Evolutionary conservation across 2,888 invertebrate species (phyloP), one percentile per base, ranked within the genome.

Genomic region (Plagodis dolabraria): DNA sequence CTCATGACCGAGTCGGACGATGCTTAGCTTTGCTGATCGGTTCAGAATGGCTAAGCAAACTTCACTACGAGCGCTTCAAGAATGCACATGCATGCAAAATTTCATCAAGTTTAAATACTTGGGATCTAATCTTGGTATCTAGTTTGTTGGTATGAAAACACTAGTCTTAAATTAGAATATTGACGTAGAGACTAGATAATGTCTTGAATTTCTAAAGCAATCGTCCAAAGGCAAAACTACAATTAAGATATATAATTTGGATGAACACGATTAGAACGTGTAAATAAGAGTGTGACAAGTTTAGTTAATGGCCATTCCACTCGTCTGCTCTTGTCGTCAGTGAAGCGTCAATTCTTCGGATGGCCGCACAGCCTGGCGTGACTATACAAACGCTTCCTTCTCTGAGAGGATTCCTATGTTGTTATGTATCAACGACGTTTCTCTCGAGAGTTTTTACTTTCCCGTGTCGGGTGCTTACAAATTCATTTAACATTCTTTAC

Each of bases 321-420:
- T 53, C 59, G 57, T 62, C 45, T 55, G 64, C 56, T 64, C 53
- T 60, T 59, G 60, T 63, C 63, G 46, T 47, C 58, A 65, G 61
- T 68, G 65, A 65, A 65, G 67, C 65, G 68, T 70, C 62, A 64
- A 68, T 69, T 70, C 61, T 57, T 65, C 67, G 71, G 70, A 65
- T 70, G 63, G 65, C 55, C 60, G 69, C 60, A 36, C 64, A 53
- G 55, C 67, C 61, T 76, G 67, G 73, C 79, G 77, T 78, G 76
- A 72, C 72, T 63, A 51, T 60, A 57, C 62, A 55, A 48, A 69
- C 54, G 69, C 71, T 81, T 82, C 78, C 79, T 79, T 71, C 71
- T 71, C 66, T 69, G 72, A 73, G 60, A 62, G 60, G 55, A 61
- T 57, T 69, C 57, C 58, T 57, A 67, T 67, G 64, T 64, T 62